These are phyloP conservation scores for Elaphurus davidianus DNA, from an alignment of 2,113 vertebrate genomes.

Conservation along the genomic window DNA sequence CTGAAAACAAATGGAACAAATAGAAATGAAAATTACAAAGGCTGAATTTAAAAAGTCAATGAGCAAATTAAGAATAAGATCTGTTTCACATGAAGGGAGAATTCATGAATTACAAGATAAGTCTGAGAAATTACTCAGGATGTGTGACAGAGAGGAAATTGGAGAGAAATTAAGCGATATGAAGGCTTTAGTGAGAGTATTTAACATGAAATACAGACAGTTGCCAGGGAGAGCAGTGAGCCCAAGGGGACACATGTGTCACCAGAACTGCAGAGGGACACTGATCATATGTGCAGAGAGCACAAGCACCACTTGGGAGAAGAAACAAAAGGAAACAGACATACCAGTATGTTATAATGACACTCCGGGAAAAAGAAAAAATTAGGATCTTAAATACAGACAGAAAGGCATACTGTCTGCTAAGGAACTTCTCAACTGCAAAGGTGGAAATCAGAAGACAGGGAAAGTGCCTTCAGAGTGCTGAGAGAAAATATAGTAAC, in stretches of 20 bases:
- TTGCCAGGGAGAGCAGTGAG: no score
- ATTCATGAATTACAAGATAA: background rate
- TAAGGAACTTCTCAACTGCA: background rate
- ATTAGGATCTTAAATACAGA: background rate
- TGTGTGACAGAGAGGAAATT: background rate
- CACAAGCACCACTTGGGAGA: rapidly evolving
- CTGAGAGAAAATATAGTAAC: background rate
- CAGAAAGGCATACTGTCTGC: background rate
- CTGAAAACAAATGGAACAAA: background rate
- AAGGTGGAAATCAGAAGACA: background rate
- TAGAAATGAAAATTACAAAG: background rate
- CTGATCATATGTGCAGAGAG: rapidly evolving
- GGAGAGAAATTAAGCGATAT: background rate
- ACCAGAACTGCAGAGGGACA: background rate
- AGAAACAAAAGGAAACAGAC: no score
- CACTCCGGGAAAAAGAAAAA: background rate
- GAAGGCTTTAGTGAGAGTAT: background rate
- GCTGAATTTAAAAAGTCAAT: background rate
- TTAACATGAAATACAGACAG: no score
- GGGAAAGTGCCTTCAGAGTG: background rate
- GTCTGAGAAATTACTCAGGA: background rate
- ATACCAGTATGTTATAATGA: no score
- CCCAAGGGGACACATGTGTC: background rate
- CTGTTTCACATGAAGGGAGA: background rate
- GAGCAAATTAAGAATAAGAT: background rate